Percentiles rank a stretch among this genome's conserved stretches.
These are phyloP conservation scores for Vidua chalybeata DNA, from an alignment of 2,113 vertebrate genomes.

Conservation along the genomic window DNA sequence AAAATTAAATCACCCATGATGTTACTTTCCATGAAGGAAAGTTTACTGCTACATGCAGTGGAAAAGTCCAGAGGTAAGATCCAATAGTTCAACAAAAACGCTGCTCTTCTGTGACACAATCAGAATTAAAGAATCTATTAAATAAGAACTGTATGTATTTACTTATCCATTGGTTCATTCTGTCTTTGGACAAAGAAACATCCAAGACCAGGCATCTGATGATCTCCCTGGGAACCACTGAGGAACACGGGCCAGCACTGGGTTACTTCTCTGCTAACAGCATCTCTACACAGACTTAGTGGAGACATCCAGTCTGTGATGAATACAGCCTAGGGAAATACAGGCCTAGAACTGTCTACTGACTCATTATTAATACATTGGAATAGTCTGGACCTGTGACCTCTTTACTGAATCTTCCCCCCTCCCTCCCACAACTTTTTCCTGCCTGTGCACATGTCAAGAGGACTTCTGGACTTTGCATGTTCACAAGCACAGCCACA, in stretches of 20 bases:
- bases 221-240: slow-evolving; percentile 7
- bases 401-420: not conserved
- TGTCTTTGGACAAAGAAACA: not conserved
- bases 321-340: slow-evolving; percentile 43
- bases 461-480: not conserved
- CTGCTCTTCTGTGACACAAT: not conserved
- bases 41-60: not conserved
- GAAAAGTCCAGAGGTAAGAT: not conserved
- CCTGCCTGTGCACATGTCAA: rapidly evolving
- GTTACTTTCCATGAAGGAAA: not conserved
- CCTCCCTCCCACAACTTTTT: not conserved
- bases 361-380: slow-evolving; percentile 64
- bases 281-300: slow-evolving; percentile 20
- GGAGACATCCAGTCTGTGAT: slow-evolving; percentile 36
- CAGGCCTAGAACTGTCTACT: slow-evolving; percentile 49
- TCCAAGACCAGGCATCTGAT: not conserved
- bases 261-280: not conserved
- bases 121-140: not conserved
- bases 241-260: not conserved
- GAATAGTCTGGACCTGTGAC: slow-evolving; percentile 51
- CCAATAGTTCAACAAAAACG: not conserved
- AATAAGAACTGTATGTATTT: not conserved
- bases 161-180: not conserved
- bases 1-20: not conserved
- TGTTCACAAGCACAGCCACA: not conserved